Conservation (phyloP, 2,888 invertebrate species). For the Drosophila percnosoma region DNA sequence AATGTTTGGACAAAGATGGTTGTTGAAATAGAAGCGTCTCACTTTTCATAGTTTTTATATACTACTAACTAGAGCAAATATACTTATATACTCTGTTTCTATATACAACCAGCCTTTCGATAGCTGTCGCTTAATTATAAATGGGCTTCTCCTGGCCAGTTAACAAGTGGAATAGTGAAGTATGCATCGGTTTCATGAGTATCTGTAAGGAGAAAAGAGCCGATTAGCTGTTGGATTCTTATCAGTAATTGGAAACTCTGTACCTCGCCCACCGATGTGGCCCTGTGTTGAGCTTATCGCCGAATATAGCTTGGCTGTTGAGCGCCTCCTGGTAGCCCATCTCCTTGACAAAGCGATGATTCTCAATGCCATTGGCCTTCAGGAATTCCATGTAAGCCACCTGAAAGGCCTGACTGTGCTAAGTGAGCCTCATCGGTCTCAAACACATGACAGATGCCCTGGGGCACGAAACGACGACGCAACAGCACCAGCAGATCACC, state of each 20-base stretch:
- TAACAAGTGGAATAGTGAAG: too few relatives aligned
- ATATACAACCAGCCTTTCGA: too few relatives aligned
- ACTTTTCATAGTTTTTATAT: too few relatives aligned
- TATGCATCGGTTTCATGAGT: too few relatives aligned
- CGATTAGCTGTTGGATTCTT: too few relatives aligned
- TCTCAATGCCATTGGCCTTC: slow-evolving; percentile 99
- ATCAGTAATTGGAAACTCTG: too few relatives aligned
- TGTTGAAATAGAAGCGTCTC: slow-evolving; percentile 72
- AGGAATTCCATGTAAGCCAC: slow-evolving; percentile 99
- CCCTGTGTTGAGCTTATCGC: slow-evolving; percentile 91
- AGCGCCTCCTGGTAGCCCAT: slow-evolving; percentile 99
- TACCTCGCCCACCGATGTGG: too few relatives aligned
- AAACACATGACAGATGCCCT: slow-evolving; percentile 94
- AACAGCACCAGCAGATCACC: slow-evolving; percentile 99
- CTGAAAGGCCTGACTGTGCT: slow-evolving; percentile 99
- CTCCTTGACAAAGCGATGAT: slow-evolving; percentile 99
- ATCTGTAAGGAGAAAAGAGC: too few relatives aligned
- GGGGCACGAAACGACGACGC: slow-evolving; percentile 93
- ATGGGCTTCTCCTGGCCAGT: too few relatives aligned
- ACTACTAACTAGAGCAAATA: too few relatives aligned
- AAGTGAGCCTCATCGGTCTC: slow-evolving; percentile 99
- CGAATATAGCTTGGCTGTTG: slow-evolving; percentile 99
- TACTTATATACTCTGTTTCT: too few relatives aligned
- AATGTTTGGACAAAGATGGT: slow-evolving; percentile 77
- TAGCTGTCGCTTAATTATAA: too few relatives aligned